Conservation (phyloP, 2,113 vertebrate genomes). For the Rhea pennata region DNA sequence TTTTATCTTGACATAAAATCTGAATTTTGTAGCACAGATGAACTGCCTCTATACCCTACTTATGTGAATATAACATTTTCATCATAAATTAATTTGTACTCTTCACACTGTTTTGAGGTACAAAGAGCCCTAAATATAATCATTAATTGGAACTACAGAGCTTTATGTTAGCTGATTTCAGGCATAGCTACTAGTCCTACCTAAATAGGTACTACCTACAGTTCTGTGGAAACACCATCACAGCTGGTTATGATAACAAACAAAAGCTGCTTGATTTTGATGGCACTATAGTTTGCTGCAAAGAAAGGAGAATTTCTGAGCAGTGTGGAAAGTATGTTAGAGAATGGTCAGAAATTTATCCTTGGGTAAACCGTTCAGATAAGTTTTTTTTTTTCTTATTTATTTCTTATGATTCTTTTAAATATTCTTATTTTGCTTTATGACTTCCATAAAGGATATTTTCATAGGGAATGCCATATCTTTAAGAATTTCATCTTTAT, state of each 20-base stretch:
- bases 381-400: not conserved
- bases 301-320: not conserved
- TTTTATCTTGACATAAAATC: not conserved
- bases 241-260: not conserved
- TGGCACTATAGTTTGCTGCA: not conserved
- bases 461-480: not conserved
- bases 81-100: not conserved
- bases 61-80: not conserved
- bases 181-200: too few relatives aligned
- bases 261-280: not conserved
- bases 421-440: not conserved
- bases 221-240: not conserved
- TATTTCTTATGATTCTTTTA: not conserved
- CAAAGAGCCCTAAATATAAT: not conserved
- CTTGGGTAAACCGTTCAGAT: not conserved
- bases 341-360: not conserved
- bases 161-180: not conserved
- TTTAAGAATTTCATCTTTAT: not conserved
- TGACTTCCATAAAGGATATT: not conserved
- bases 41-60: not conserved
- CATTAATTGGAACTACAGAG: not conserved
- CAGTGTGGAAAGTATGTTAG: not conserved
- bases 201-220: not conserved
- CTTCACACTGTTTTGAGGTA: not conserved
- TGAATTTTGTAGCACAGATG: not conserved